A percentile compares a stretch with the other conserved stretches of the same genome.
Conservation (phyloP, 2,888 invertebrate species). For the Torymus tubicola region DNA sequence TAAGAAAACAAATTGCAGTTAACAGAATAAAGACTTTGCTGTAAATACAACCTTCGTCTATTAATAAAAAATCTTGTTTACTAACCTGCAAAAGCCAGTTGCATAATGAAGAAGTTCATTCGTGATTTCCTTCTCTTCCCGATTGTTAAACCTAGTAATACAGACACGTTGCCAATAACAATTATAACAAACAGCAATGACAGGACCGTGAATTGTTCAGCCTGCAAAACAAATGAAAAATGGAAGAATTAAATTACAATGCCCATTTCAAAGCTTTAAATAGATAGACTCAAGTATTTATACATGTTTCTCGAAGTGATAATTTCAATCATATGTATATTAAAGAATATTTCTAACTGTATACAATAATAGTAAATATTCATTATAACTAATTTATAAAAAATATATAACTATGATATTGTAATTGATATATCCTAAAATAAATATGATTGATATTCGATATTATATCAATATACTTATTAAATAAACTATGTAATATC, state of each 20-base stretch:
- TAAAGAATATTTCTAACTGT: no score
- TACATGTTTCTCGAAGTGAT: neutral
- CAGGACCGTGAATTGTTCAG: conserved; percentile 90
- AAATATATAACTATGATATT: no score
- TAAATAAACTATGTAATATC: no score
- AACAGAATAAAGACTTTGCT: no score
- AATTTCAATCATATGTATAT: no score
- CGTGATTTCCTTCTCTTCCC: conserved; percentile 92
- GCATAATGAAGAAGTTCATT: conserved; percentile 97
- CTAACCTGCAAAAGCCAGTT: conserved; percentile 93
- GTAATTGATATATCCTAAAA: no score
- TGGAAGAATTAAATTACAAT: neutral
- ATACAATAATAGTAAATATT: no score
- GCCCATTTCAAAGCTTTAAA: neutral
- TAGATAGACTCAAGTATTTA: neutral
- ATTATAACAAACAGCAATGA: conserved; percentile 91
- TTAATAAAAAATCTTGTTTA: conserved; percentile 20
- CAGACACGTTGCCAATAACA: conserved; percentile 90
- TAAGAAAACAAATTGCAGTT: no score
- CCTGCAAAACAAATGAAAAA: conserved; percentile 78
- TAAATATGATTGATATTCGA: no score
- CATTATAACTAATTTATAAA: no score
- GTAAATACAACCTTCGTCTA: no score
- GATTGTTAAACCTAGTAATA: conserved; percentile 89
- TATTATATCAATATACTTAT: no score